These are phyloP conservation scores for Ictalurus punctatus DNA, from an alignment of 2,113 vertebrate species.

Conservation along the genomic window DNA sequence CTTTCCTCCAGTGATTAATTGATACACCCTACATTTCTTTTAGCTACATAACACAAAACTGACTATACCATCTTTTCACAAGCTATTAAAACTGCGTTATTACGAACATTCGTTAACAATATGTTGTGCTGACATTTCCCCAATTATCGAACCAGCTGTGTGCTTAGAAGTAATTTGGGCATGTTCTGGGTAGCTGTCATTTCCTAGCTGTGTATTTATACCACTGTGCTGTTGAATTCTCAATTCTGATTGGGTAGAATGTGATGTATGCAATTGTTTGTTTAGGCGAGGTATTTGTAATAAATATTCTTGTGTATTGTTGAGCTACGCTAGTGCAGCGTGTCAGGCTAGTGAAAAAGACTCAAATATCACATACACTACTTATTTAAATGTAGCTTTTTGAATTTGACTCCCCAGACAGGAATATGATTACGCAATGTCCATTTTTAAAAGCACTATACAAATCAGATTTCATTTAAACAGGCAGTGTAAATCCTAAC, in stretches of 20 bases:
- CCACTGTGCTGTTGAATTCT: not conserved
- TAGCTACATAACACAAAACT: not conserved
- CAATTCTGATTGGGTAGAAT: not conserved
- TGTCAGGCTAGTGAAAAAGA: not conserved
- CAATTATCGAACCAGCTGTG: not conserved
- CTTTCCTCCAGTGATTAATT: slow-evolving; percentile 5
- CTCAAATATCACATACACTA: not conserved
- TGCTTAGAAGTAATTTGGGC: not conserved
- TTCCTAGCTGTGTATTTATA: not conserved
- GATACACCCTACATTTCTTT: not conserved
- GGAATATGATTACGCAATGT: not conserved
- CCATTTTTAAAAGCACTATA: not conserved
- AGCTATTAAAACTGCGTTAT: not conserved
- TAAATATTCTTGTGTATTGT: not conserved
- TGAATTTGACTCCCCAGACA: not conserved
- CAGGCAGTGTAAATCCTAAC: not conserved
- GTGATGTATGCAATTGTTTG: not conserved
- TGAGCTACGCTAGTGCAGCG: not conserved
- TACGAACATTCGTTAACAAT: not conserved
- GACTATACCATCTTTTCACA: not conserved
- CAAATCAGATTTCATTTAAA: not conserved
- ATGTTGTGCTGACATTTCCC: not conserved
- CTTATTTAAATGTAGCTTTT: no score
- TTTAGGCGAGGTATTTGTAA: not conserved
- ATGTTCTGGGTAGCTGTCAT: not conserved